Evolutionary conservation across 2,113 vertebrate species (phyloP).

Genomic region (Nothobranchius kuhntae): DNA sequence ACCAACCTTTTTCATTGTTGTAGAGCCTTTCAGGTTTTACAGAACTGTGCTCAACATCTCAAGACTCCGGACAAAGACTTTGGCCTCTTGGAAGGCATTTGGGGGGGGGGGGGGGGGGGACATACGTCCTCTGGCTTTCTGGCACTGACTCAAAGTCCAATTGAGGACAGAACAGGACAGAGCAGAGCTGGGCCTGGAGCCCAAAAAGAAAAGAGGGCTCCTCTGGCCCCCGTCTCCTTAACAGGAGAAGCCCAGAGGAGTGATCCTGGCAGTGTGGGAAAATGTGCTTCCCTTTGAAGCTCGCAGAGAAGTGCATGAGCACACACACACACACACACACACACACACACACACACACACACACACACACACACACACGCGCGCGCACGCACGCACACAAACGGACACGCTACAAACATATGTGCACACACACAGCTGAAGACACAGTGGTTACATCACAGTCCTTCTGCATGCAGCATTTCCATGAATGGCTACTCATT

Average conservation of each 20-base stretch:
- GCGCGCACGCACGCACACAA: no score
- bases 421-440: neutral
- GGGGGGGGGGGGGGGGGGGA: constrained; percentile 47
- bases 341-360: constrained; percentile 34
- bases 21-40: constrained; percentile 53
- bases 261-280: constrained; percentile 84
- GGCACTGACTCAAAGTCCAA: constrained; percentile 80
- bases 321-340: constrained; percentile 33
- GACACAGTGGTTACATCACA: constrained; percentile 40
- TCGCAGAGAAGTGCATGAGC: constrained; percentile 44
- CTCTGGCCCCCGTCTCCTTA: constrained; percentile 68
- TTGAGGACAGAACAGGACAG: constrained; percentile 79
- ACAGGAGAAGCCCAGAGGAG: constrained; percentile 73
- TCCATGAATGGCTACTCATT: constrained; percentile 28
- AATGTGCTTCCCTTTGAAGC: constrained; percentile 73
- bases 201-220: constrained; percentile 76
- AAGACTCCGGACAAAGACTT: constrained; percentile 73
- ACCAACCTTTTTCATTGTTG: constrained; percentile 20
- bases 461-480: constrained; percentile 39
- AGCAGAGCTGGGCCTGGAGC: constrained; percentile 68
- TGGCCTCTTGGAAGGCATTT: constrained; percentile 70
- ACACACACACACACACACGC: constrained; percentile 17
- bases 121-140: constrained; percentile 76
- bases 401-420: constrained; percentile 37
- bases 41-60: constrained; percentile 71